These are phyloP conservation scores for Creontiades dilutus DNA, from an alignment of 2,888 invertebrate genomes.

Conservation along the genomic window DNA sequence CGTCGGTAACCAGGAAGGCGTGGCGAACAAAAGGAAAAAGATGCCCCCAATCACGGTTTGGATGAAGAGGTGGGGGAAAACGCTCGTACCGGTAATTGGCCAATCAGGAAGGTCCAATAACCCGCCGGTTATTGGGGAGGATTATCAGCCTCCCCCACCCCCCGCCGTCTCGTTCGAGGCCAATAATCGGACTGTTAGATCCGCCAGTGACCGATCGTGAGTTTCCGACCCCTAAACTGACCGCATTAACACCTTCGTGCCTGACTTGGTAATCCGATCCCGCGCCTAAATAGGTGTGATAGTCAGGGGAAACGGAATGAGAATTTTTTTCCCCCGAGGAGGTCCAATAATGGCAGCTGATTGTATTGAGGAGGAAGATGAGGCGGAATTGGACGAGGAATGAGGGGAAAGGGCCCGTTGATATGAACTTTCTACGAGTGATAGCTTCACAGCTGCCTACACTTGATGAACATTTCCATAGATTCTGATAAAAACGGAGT, in stretches of 20 bases:
- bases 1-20: conserved; percentile 55
- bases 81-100: conserved; percentile 41
- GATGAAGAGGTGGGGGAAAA: background rate
- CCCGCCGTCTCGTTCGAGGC: background rate
- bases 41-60: conserved; percentile 13
- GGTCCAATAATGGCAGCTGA: background rate
- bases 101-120: conserved; percentile 59
- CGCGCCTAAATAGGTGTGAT: conserved; percentile 53
- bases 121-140: conserved; percentile 43
- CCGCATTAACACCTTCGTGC: conserved; percentile 70
- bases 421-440: too few species aligned
- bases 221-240: conserved; percentile 56
- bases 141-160: conserved; percentile 31
- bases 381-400: too few species aligned
- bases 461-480: too few species aligned
- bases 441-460: too few species aligned
- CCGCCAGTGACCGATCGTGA: conserved; percentile 64
- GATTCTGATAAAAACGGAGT: too few species aligned
- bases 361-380: background rate
- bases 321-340: conserved; percentile 16
- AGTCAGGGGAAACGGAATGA: conserved; percentile 21
- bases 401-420: too few species aligned
- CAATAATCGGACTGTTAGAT: conserved; percentile 49
- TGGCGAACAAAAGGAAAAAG: conserved; percentile 34
- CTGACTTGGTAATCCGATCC: conserved; percentile 58